Evolutionary conservation across 1,140 invertebrate species (phyloP).

Genomic region (Zaprionus africanus): DNA sequence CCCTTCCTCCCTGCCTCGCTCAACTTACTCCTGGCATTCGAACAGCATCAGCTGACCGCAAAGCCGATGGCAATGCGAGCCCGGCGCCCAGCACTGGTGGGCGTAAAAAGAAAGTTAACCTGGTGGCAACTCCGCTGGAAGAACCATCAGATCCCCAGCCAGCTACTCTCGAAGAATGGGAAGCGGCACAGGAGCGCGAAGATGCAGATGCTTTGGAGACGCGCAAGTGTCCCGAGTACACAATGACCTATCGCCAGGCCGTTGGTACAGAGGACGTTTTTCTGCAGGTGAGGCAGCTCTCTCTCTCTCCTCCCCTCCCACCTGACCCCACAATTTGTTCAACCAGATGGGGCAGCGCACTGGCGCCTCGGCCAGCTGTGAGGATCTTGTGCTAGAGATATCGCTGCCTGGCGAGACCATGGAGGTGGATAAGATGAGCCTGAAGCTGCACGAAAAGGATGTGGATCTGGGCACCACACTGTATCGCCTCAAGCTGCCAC

Average conservation of each 20-base stretch:
- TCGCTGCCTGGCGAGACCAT: constrained; percentile 90
- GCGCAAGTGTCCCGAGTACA: constrained; percentile 90
- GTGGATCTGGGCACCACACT: constrained; percentile 87
- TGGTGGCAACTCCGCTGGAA: constrained; percentile 47
- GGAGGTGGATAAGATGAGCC: constrained; percentile 87
- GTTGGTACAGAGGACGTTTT: constrained; percentile 94
- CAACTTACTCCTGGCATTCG: constrained; percentile 33
- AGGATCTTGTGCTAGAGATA: constrained; percentile 91
- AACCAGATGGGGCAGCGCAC: constrained; percentile 93
- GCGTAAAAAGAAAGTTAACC: constrained; percentile 52
- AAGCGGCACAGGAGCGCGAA: constrained; percentile 84
- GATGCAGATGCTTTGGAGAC: constrained; percentile 86
- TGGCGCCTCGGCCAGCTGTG: constrained; percentile 92
- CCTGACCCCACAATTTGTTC: constrained; percentile 2
- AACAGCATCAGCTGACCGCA: constrained; percentile 44
- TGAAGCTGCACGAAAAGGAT: constrained; percentile 89
- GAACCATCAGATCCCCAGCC: constrained; percentile 55
- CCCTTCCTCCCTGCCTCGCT: background rate
- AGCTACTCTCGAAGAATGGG: constrained; percentile 86
- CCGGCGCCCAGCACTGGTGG: constrained; percentile 8
- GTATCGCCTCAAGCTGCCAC: constrained; percentile 90
- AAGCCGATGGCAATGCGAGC: background rate
- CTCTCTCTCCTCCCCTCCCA: constrained; percentile 2
- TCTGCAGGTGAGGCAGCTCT: constrained; percentile 87
- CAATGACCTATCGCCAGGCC: constrained; percentile 93